phyloP scores from a whole-genome alignment of 1,140 invertebrate genomes.

The Sipha flava region DNA sequence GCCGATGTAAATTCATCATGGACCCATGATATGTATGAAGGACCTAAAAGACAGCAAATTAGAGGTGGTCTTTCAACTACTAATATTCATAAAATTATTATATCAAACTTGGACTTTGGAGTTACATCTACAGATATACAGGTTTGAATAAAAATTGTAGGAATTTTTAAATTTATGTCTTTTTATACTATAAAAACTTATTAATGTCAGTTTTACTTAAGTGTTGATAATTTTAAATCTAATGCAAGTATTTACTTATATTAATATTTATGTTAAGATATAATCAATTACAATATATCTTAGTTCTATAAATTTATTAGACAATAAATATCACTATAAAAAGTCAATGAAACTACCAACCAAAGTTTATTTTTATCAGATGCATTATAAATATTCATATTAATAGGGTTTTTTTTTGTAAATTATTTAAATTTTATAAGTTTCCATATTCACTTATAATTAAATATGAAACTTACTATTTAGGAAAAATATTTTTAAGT shows the following conservation, averaged over 20 bases:
- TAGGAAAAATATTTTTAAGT: too few relatives aligned
- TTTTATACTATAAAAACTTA: background rate
- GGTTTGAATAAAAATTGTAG: conserved; percentile 42
- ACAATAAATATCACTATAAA: background rate
- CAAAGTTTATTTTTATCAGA: background rate
- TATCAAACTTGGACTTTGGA: conserved; percentile 93
- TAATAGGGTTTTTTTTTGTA: too few relatives aligned
- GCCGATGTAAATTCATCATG: conserved; percentile 86
- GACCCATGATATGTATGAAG: conserved; percentile 92
- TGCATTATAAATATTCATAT: too few relatives aligned
- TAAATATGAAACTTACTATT: too few relatives aligned
- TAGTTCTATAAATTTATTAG: too few relatives aligned
- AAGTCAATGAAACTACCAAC: too few relatives aligned
- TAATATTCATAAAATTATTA: conserved; percentile 72
- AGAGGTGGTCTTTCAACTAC: conserved; percentile 48
- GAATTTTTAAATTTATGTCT: too few relatives aligned
- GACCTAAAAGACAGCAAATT: conserved; percentile 42
- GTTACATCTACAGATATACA: conserved; percentile 93
- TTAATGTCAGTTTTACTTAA: background rate
- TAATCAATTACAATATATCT: background rate
- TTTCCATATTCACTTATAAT: too few relatives aligned
- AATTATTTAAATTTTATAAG: too few relatives aligned
- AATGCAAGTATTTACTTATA: background rate
- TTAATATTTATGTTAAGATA: background rate
- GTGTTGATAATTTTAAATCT: background rate